These are phyloP conservation scores for Gracilinanus agilis DNA, from an alignment of 2,113 vertebrate species.

Conservation along the genomic window DNA sequence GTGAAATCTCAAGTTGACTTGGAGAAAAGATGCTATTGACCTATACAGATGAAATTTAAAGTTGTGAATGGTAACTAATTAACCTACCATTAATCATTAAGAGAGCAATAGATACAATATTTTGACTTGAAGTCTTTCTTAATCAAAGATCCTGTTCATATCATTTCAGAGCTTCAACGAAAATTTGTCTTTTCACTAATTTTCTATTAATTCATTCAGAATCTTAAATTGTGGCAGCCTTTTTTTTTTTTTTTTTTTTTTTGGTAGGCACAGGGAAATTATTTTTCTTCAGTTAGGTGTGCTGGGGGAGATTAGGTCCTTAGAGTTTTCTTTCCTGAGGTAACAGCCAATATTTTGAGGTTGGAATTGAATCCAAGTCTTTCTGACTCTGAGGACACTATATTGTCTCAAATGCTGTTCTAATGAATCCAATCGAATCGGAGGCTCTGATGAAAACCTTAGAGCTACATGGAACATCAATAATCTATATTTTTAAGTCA, in stretches of 20 bases:
- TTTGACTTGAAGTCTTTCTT: background rate
- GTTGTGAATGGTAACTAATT: background rate
- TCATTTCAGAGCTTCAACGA: background rate
- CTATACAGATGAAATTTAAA: constrained; percentile 16
- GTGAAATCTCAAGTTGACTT: constrained; percentile 25
- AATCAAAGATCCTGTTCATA: background rate
- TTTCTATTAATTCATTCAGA: background rate
- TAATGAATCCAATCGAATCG: background rate
- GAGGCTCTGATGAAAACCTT: background rate
- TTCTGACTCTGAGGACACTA: too few species aligned
- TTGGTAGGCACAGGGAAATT: background rate
- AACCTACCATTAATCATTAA: background rate
- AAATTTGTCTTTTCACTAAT: background rate
- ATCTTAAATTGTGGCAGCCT: background rate
- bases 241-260: background rate
- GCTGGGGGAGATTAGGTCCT: background rate
- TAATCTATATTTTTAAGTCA: background rate
- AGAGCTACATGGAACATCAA: background rate
- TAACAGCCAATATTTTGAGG: background rate
- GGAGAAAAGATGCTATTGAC: constrained; percentile 28
- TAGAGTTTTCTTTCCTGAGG: background rate
- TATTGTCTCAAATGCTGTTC: background rate
- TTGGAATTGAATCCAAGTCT: background rate
- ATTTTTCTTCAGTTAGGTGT: background rate
- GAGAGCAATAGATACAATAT: background rate